Conservation (phyloP, 2,797 vertebrate species). For the Benthosema pterotum region DNA sequence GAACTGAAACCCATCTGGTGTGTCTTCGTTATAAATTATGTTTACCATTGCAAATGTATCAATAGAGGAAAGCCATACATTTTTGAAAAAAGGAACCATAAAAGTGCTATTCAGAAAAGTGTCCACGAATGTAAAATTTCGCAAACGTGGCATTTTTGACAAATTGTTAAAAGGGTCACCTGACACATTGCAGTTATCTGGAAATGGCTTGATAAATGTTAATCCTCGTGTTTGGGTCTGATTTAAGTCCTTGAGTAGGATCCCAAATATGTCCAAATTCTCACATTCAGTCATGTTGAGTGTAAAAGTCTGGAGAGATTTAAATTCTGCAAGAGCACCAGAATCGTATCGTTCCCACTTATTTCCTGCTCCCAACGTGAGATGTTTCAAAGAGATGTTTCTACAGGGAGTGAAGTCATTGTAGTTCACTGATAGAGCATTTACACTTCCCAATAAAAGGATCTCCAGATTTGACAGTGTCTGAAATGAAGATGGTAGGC, state of each 20-base stretch:
- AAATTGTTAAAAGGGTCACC: constrained; percentile 54
- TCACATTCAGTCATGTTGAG: constrained; percentile 65
- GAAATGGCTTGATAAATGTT: constrained; percentile 51
- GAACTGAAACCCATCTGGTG: constrained; percentile 60
- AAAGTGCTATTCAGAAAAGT: constrained; percentile 66
- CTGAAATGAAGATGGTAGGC: constrained; percentile 54
- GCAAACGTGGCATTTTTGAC: constrained; percentile 42
- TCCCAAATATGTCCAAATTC: constrained; percentile 48
- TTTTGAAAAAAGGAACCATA: constrained; percentile 51
- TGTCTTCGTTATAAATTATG: constrained; percentile 73
- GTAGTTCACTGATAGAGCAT: constrained; percentile 39
- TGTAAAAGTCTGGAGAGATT: constrained; percentile 51
- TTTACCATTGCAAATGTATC: constrained; percentile 55
- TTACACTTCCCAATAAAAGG: constrained; percentile 59
- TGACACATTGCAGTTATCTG: constrained; percentile 46
- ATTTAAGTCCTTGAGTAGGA: constrained; percentile 62
- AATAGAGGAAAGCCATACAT: constrained; percentile 55
- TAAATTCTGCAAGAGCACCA: constrained; percentile 61
- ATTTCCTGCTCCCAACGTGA: constrained; percentile 51
- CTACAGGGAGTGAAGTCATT: constrained; percentile 59
- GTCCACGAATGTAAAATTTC: constrained; percentile 57
- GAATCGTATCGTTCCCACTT: constrained; percentile 58
- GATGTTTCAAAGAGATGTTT: constrained; percentile 47
- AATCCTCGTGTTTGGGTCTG: constrained; percentile 34
- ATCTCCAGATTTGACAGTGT: constrained; percentile 38